phyloP scores from a whole-genome alignment of 2,888 invertebrate genomes.

The Allacma fusca region DNA sequence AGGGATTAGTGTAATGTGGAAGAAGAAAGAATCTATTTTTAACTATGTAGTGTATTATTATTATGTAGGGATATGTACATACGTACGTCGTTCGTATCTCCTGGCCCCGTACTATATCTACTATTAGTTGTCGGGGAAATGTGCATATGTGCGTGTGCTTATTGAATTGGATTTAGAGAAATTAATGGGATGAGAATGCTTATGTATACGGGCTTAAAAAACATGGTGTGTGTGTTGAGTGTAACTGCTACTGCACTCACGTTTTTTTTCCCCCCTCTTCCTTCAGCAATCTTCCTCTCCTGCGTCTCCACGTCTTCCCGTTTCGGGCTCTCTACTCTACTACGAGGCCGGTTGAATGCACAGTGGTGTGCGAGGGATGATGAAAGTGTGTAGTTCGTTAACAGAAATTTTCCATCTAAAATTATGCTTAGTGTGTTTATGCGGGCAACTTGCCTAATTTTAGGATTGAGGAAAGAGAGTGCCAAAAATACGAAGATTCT shows the following conservation, averaged over 20 bases:
- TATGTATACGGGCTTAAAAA: constrained; percentile 7
- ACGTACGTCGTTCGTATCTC: neutral
- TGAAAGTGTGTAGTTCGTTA: constrained; percentile 56
- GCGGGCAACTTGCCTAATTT: constrained; percentile 61
- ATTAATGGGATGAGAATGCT: constrained; percentile 60
- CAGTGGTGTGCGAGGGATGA: constrained; percentile 37
- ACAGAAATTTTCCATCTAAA: constrained; percentile 60
- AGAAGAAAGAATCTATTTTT: constrained; percentile 52
- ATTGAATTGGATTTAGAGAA: constrained; percentile 61
- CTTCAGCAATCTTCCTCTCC: constrained; percentile 12
- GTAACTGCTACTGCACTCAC: constrained; percentile 21
- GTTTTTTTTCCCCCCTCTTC: constrained; percentile 10
- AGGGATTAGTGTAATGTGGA: constrained; percentile 42
- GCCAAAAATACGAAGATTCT: constrained; percentile 55
- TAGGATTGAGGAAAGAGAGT: constrained; percentile 51
- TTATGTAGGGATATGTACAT: too few species aligned
- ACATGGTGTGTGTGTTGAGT: neutral
- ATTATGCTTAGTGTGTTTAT: constrained; percentile 60
- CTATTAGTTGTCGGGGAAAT: too few species aligned
- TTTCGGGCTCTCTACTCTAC: neutral
- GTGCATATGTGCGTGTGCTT: constrained; percentile 53
- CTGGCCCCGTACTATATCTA: too few species aligned
- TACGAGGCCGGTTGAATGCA: constrained; percentile 7
- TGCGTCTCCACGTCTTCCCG: constrained; percentile 12
- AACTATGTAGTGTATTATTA: constrained; percentile 46